Base-by-base conservation (phyloP, 2,797 vertebrate genomes). In the Rhabdophis nuchalis region DNA sequence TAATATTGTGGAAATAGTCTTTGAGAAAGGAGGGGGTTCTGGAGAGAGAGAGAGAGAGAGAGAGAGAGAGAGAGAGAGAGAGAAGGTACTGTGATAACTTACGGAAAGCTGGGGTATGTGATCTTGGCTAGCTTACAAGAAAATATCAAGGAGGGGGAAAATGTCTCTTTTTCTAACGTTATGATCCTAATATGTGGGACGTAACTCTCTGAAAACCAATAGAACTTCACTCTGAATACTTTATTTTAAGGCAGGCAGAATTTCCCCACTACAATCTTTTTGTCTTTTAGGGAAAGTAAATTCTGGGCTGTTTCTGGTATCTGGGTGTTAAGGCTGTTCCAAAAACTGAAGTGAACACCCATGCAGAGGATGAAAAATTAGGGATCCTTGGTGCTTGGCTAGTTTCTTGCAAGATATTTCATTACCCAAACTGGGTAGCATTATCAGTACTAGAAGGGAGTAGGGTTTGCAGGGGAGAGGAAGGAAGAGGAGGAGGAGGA, bases 91-190 rank as follows among this genome's bases (percentile, higher is more conserved):
- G 5, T n/a, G 54, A 88, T 88, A 54, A 88, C 50, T 53, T 27
- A 60, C 0, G 85, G 10, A 3, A 89, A 9, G 90, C 86, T 57
- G 77, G 93, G 93, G 92, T 90, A 50, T 18, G 82, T 20, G 9
- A 91, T 82, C 93, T 93, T 50, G 94, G 60, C 54, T 93, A 94
- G 89, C 93, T 91, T 29, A n/a, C 89, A 8, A 90, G 91, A 86
- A 96, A 50, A 90, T 94, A 87, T 1, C 60, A 92, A 86, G 92
- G 29, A 23, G 60, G 13, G 1, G 0, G 86, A 68, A 92, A 93
- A 18, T 89, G 14, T 4, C 58, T 88, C 91, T 89, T 41, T 85
- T 90, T n/a, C 46, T 85, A 64, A 90, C 68, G 53, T 72, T 36
- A 58, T 61, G 64, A 46, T 82, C 41, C 56, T 68, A 85, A 53